These are phyloP conservation scores for Oplegnathus fasciatus DNA, from an alignment of 2,113 vertebrate species.

Conservation along the genomic window DNA sequence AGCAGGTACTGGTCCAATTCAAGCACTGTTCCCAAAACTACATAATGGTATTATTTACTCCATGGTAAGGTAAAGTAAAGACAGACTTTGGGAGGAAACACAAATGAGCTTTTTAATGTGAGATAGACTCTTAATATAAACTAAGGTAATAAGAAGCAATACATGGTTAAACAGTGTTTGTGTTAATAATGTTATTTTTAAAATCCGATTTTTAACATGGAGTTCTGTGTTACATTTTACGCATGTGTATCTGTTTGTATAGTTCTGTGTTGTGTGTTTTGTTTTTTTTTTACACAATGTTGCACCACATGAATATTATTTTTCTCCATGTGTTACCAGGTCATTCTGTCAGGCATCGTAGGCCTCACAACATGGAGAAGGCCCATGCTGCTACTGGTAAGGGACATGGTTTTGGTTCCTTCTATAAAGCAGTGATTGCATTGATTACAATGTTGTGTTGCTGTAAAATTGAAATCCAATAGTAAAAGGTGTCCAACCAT, in stretches of 20 bases:
- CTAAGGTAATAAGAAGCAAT: not conserved
- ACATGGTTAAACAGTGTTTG: not conserved
- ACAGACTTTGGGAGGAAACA: too few species aligned
- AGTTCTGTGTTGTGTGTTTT: not conserved
- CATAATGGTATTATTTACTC: too few species aligned
- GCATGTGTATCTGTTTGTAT: not conserved
- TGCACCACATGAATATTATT: not conserved
- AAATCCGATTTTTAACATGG: not conserved
- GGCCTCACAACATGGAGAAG: slow-evolving; percentile 89
- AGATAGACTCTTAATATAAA: not conserved
- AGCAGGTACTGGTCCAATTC: not conserved
- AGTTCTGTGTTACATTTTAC: not conserved
- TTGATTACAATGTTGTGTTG: not conserved
- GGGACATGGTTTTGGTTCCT: slow-evolving; percentile 40
- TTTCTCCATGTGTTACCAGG: slow-evolving; percentile 74
- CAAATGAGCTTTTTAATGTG: not conserved
- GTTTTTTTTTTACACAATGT: not conserved
- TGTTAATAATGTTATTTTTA: not conserved
- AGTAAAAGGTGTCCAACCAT: not conserved
- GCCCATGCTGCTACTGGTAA: slow-evolving; percentile 88
- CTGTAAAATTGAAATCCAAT: not conserved
- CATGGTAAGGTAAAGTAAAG: too few species aligned
- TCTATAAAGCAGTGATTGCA: not conserved
- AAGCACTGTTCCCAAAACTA: not conserved
- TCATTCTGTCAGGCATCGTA: slow-evolving; percentile 90